Evolutionary conservation across 2,113 vertebrate genomes (phyloP).

Genomic region (Oenanthe oenanthe): DNA sequence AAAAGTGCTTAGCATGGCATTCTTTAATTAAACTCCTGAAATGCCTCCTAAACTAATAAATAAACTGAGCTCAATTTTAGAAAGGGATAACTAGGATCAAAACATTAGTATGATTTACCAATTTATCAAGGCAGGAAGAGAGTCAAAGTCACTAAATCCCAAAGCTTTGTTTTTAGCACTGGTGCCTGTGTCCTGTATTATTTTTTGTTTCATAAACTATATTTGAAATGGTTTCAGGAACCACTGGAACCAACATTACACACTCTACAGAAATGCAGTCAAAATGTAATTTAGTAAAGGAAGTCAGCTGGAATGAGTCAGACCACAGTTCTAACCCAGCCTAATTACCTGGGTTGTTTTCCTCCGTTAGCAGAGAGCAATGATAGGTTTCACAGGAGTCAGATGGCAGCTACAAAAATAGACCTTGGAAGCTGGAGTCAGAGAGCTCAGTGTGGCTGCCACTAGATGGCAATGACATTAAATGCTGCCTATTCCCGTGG

Average conservation of each 20-base stretch:
- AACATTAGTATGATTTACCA: background rate
- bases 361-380: slow-evolving; percentile 1
- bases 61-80: background rate
- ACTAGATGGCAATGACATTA: slow-evolving; percentile 32
- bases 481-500: background rate
- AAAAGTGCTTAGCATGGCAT: background rate
- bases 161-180: background rate
- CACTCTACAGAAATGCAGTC: slow-evolving; percentile 25
- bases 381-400: slow-evolving; percentile 26
- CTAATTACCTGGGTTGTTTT: slow-evolving; percentile 47
- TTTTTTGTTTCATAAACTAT: background rate
- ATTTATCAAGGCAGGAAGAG: background rate
- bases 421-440: background rate
- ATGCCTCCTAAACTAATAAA: background rate
- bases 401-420: background rate
- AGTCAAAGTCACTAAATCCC: background rate
- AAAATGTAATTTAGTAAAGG: slow-evolving; percentile 51
- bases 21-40: background rate
- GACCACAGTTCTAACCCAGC: slow-evolving; percentile 19
- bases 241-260: slow-evolving; percentile 17
- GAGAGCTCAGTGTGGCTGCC: background rate
- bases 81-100: background rate
- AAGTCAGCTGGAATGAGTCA: slow-evolving; percentile 56
- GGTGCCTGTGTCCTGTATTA: background rate
- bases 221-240: background rate